Evolutionary conservation across 2,888 invertebrate genomes (phyloP).

Genomic region (Nasonovia ribisnigri): DNA sequence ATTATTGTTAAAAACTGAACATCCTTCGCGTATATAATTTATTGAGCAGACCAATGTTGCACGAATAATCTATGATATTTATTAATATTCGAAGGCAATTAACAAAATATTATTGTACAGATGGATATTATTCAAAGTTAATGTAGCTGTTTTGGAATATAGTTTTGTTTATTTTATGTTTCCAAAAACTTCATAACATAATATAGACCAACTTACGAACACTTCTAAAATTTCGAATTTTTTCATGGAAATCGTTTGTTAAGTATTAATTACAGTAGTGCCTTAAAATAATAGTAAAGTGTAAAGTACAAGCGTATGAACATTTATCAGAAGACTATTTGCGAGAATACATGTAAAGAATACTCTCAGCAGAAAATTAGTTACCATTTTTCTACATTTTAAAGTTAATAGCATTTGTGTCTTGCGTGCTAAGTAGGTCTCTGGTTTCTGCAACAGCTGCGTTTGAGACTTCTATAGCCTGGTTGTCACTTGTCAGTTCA

Average conservation of each 20-base stretch:
- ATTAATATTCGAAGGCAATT: not conserved
- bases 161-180: not conserved
- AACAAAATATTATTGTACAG: not conserved
- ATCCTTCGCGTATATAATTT: not conserved
- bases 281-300: no score
- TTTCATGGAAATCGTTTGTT: not conserved
- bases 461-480: not conserved
- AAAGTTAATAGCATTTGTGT: not conserved
- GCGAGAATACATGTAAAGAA: not conserved
- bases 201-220: not conserved
- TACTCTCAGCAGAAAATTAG: not conserved
- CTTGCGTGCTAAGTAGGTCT: not conserved
- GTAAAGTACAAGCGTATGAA: not conserved
- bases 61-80: not conserved
- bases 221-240: not conserved
- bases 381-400: not conserved
- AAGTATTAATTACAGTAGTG: not conserved
- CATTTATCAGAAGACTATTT: not conserved
- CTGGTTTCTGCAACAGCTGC: not conserved
- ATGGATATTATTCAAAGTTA: not conserved
- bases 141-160: not conserved
- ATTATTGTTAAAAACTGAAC: not conserved
- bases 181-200: no score
- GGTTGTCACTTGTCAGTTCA: not conserved
- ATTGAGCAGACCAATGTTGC: not conserved